Conservation (phyloP, 2,888 invertebrate species). For the Calameuta idolon region DNA sequence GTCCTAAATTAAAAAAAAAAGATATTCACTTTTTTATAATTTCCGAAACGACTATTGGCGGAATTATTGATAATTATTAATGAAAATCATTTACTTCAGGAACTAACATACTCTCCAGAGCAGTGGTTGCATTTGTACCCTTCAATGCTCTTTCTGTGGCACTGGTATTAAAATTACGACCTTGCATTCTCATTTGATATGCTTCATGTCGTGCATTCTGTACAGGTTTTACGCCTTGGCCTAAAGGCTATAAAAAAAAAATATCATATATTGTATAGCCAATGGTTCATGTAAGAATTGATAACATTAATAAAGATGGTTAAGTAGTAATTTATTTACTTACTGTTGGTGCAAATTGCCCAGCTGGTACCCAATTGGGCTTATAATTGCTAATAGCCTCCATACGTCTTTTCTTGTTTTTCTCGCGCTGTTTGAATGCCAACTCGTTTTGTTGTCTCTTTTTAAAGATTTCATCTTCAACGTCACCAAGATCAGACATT, state of each 20-base stretch:
- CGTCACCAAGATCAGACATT: constrained; percentile 91
- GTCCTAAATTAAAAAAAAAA: constrained; percentile 31
- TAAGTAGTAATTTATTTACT: constrained; percentile 37
- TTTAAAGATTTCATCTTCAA: constrained; percentile 98
- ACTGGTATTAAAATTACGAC: constrained; percentile 53
- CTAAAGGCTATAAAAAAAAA: constrained; percentile 70
- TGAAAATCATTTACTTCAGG: constrained; percentile 56
- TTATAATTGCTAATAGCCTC: constrained; percentile 70
- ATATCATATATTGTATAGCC: constrained; percentile 17
- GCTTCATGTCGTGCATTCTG: constrained; percentile 83
- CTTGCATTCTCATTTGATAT: constrained; percentile 74
- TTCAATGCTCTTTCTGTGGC: constrained; percentile 39
- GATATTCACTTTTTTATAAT: neutral
- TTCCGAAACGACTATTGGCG: neutral
- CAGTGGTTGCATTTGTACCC: constrained; percentile 41
- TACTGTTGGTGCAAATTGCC: constrained; percentile 85
- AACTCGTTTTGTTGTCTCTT: constrained; percentile 88
- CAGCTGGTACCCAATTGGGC: constrained; percentile 78
- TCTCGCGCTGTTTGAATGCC: constrained; percentile 82
- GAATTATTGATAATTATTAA: neutral
- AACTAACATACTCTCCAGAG: constrained; percentile 69
- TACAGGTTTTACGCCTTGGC: constrained; percentile 70
- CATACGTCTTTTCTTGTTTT: constrained; percentile 74
- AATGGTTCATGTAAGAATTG: neutral
- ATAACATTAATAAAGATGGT: neutral